Conservation (phyloP, 2,888 invertebrate genomes). For the Liposcelis brunnea region DNA sequence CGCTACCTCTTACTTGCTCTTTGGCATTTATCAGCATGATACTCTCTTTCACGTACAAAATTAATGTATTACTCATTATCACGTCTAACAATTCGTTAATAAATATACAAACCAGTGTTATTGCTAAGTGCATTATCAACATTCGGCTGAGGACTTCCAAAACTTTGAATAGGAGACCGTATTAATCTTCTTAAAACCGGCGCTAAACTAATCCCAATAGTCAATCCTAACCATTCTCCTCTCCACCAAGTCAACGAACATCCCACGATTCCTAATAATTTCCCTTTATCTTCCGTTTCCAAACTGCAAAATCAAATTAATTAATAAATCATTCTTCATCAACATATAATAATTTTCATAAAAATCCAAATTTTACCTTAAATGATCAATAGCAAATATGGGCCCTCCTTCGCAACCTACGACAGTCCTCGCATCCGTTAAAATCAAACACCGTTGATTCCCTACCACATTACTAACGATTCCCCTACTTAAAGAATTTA, state of each 20-base stretch:
- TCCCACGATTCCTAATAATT: constrained; percentile 31
- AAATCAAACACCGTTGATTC: constrained; percentile 31
- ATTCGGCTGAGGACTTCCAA: not conserved
- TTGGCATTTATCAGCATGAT: too few species aligned
- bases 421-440: constrained; percentile 40
- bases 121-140: not conserved
- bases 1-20: too few species aligned
- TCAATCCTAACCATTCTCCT: constrained; percentile 44
- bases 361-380: constrained; percentile 23
- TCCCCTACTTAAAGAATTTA: constrained; percentile 38
- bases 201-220: constrained; percentile 35
- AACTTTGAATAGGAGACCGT: not conserved
- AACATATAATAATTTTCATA: too few species aligned
- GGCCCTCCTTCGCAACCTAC: constrained; percentile 43
- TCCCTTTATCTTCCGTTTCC: constrained; percentile 1
- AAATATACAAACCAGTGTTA: not conserved
- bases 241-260: constrained; percentile 42
- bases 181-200: constrained; percentile 23
- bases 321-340: too few species aligned
- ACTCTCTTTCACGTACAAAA: too few species aligned
- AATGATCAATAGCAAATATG: constrained; percentile 25
- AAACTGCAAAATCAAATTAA: not conserved
- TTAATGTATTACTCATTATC: too few species aligned
- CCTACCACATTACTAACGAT: constrained; percentile 39
- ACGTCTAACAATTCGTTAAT: not conserved